Percentiles rank a stretch among this genome's conserved stretches.
Conservation (phyloP, 2,888 invertebrate species). For the Balanococcus diminutus region DNA sequence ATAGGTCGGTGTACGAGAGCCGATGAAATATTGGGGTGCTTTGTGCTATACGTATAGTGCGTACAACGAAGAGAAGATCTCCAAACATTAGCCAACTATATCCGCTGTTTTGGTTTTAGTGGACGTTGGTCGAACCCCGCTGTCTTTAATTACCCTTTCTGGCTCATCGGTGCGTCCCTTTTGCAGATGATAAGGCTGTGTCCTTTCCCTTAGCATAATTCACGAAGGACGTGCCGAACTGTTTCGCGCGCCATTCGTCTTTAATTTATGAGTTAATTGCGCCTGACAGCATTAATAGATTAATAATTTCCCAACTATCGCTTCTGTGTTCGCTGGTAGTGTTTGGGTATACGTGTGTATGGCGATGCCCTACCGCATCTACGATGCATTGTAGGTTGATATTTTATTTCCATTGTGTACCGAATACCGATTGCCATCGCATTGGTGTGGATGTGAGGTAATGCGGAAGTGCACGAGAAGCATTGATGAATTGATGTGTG, state of each 20-base stretch:
- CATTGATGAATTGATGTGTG: background rate
- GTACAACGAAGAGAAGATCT: conserved; percentile 21
- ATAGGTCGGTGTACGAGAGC: background rate
- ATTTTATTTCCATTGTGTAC: background rate
- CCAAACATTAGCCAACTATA: conserved; percentile 46
- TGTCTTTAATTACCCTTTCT: conserved; percentile 49
- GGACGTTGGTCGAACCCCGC: conserved; percentile 35
- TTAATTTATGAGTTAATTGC: conserved; percentile 52
- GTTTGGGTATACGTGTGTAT: background rate
- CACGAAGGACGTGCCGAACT: conserved; percentile 49
- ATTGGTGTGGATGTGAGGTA: background rate
- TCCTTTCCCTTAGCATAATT: conserved; percentile 40
- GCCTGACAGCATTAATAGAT: conserved; percentile 51
- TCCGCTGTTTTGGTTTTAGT: conserved; percentile 49
- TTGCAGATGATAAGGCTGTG: conserved; percentile 42
- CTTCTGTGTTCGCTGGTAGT: conserved; percentile 9
- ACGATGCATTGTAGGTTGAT: conserved; percentile 1
- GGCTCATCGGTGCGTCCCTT: conserved; percentile 29
- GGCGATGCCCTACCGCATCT: no score
- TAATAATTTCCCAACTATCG: conserved; percentile 43
- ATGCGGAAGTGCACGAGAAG: background rate
- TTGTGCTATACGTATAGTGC: conserved; percentile 10
- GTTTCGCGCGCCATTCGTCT: conserved; percentile 31
- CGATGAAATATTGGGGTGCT: conserved; percentile 53
- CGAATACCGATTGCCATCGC: background rate